Evolutionary conservation across 1,140 invertebrate species (phyloP).

Genomic region (Procambarus virginalis): DNA sequence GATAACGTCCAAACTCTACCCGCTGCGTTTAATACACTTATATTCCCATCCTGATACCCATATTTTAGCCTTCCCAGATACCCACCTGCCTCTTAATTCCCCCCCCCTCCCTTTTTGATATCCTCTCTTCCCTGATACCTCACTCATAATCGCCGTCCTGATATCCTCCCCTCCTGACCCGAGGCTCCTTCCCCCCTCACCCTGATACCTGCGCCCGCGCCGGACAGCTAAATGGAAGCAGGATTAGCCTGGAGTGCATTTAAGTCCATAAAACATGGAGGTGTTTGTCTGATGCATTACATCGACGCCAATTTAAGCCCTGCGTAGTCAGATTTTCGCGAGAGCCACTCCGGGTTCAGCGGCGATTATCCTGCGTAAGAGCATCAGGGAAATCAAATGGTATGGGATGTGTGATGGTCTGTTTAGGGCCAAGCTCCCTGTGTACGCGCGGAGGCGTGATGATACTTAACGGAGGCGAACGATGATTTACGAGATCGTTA

Average conservation of each 20-base stretch:
- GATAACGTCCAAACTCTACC: too few relatives aligned
- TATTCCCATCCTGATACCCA: too few relatives aligned
- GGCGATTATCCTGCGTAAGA: slow-evolving; percentile 32
- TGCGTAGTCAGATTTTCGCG: slow-evolving; percentile 20
- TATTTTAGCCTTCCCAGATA: too few relatives aligned
- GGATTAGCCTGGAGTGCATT: slow-evolving; percentile 31
- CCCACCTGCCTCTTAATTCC: too few relatives aligned
- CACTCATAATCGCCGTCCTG: neutral
- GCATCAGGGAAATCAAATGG: slow-evolving; percentile 18
- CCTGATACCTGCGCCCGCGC: neutral
- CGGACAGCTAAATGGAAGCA: slow-evolving; percentile 23
- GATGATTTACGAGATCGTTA: neutral
- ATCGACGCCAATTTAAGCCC: slow-evolving; percentile 27
- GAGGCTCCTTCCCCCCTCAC: too few relatives aligned
- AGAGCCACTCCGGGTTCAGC: slow-evolving; percentile 29
- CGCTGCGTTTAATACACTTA: too few relatives aligned
- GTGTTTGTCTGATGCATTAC: slow-evolving; percentile 36
- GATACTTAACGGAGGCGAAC: neutral
- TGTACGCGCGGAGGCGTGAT: neutral
- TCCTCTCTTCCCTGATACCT: too few relatives aligned
- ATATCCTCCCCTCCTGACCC: neutral
- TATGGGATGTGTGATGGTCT: neutral
- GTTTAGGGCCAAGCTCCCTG: neutral
- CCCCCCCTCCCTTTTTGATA: too few relatives aligned
- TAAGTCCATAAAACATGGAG: slow-evolving; percentile 36